A percentile compares a stretch with the other conserved stretches of the same genome.
Evolutionary conservation across 2,797 vertebrate genomes (phyloP).

Genomic region (Dallia pectoralis): DNA sequence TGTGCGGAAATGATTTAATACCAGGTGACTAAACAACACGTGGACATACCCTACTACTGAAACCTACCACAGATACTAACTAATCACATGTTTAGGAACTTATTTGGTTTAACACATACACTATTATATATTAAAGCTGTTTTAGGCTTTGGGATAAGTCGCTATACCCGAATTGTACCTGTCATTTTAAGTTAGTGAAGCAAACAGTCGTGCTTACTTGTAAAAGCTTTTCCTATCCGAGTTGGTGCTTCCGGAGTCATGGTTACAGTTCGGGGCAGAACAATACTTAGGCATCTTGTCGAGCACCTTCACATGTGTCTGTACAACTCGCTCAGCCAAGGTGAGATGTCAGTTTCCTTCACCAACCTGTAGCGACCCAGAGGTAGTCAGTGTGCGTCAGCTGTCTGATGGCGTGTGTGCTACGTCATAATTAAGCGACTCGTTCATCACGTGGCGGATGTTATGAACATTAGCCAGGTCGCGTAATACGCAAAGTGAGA

Average conservation of each 20-base stretch:
- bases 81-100: neutral
- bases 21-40: neutral
- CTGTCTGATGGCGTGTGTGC: slow-evolving; percentile 30
- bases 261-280: slow-evolving; percentile 68
- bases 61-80: neutral
- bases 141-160: neutral
- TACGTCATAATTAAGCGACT: slow-evolving; percentile 47
- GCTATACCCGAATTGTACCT: neutral
- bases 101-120: neutral
- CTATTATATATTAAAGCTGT: neutral
- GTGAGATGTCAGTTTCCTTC: slow-evolving; percentile 33
- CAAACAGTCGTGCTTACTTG: slow-evolving; percentile 59
- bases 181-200: neutral
- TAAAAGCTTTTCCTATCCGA: slow-evolving; percentile 70
- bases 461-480: neutral
- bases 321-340: slow-evolving; percentile 7
- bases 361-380: slow-evolving; percentile 40
- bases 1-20: neutral
- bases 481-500: too few species aligned
- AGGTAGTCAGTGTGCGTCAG: slow-evolving; percentile 39
- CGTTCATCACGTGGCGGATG: neutral
- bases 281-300: slow-evolving; percentile 72
- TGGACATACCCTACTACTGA: neutral
- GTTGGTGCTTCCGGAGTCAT: slow-evolving; percentile 52
- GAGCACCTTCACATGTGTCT: neutral